phyloP scores from a whole-genome alignment of 2,888 invertebrate species.

The Apotomis capreana region DNA sequence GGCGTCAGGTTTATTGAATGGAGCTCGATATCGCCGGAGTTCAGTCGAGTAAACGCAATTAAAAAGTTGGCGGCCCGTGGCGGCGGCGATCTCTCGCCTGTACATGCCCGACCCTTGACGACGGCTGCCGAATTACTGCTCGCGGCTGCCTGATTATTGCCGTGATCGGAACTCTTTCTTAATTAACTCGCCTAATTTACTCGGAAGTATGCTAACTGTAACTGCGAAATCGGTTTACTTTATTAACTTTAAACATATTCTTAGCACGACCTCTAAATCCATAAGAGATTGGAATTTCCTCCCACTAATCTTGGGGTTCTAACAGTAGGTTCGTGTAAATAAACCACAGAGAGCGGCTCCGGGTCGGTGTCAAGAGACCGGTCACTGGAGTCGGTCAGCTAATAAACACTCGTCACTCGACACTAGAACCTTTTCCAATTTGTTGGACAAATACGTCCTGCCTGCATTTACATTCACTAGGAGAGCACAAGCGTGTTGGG shows the following conservation, averaged over 20 bases:
- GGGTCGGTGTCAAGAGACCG: constrained; percentile 25
- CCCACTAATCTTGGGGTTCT: background rate
- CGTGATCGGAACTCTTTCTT: constrained; percentile 7
- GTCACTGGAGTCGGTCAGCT: constrained; percentile 47
- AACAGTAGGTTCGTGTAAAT: background rate
- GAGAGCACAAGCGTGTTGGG: constrained; percentile 7
- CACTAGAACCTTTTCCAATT: constrained; percentile 44
- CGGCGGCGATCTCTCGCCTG: constrained; percentile 2
- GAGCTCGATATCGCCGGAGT: background rate
- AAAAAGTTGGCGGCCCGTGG: constrained; percentile 32
- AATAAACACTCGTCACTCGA: constrained; percentile 50
- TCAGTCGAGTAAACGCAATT: constrained; percentile 41
- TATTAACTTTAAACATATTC: background rate
- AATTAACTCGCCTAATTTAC: constrained; percentile 17
- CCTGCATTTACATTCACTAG: constrained; percentile 30
- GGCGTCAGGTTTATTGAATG: constrained; percentile 13
- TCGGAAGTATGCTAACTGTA: constrained; percentile 9
- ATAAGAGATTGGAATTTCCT: background rate
- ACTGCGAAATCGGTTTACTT: background rate
- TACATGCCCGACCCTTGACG: constrained; percentile 26
- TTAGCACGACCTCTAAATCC: background rate
- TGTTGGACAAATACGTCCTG: constrained; percentile 46
- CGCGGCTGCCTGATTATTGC: constrained; percentile 18
- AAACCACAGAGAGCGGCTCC: constrained; percentile 19
- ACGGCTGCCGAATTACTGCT: constrained; percentile 13